These are phyloP conservation scores for Chiroxiphia lanceolata DNA, from an alignment of 2,797 vertebrate genomes.

Conservation along the genomic window DNA sequence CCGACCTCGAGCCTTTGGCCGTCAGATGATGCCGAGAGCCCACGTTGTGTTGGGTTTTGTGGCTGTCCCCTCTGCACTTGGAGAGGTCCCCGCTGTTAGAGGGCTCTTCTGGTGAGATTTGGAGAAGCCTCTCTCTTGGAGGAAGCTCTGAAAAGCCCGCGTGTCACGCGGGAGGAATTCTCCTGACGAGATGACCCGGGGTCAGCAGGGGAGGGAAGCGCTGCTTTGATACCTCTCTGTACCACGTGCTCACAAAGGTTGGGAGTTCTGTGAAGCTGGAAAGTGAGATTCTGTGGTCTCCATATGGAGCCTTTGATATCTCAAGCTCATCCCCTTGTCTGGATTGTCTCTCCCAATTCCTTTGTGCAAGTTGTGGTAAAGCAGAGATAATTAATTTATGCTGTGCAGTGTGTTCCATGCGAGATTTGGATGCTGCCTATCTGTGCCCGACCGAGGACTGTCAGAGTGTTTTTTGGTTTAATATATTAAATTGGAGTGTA, in stretches of 20 bases:
- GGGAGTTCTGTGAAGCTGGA: constrained; percentile 38
- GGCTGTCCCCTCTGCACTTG: neutral
- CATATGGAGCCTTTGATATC: constrained; percentile 69
- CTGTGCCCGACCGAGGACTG: neutral
- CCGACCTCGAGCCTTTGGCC: neutral
- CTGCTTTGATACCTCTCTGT: neutral
- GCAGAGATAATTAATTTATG: constrained; percentile 48
- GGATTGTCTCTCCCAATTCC: constrained; percentile 61
- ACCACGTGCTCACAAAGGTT: constrained; percentile 8
- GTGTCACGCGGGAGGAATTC: constrained; percentile 3
- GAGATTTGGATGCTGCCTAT: constrained; percentile 11
- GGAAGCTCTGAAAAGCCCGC: neutral
- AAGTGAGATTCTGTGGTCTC: constrained; percentile 57
- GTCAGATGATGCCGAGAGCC: too few relatives aligned
- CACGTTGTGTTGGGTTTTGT: rapidly evolving
- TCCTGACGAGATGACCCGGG: neutral
- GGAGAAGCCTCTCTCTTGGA: neutral
- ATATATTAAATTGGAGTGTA: constrained; percentile 12
- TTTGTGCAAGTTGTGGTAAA: constrained; percentile 48
- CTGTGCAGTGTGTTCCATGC: neutral
- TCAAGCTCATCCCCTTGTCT: constrained; percentile 58
- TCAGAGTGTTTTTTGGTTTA: constrained; percentile 3
- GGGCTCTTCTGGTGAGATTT: neutral
- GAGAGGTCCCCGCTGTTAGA: neutral
- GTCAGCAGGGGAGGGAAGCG: neutral